Base-by-base conservation (phyloP, 1,140 invertebrate genomes). In the Bombus terrestris region DNA sequence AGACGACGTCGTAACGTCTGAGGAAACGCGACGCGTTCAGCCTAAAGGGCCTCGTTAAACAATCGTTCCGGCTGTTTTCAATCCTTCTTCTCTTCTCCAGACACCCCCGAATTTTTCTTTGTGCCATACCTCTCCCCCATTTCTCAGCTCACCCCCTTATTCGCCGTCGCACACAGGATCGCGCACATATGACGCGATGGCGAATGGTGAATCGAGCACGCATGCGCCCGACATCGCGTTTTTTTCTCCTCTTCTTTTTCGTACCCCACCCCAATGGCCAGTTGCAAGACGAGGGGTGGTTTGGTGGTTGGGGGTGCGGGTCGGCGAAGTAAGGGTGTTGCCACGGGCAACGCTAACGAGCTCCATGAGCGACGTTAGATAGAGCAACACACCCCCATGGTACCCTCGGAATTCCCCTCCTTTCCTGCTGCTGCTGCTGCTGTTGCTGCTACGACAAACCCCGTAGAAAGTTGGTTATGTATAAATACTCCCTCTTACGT, bases 311-410 rank as follows among this genome's bases (percentile, higher is more conserved):
- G 78, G 84, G 79, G 81, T 82, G 84, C 78, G 85, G 89, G 79
- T 82, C 92, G 87, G 71, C 80, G 85, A 90, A 88, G 91, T 92
- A 92, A 94, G 94, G 94, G 94, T 91, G 94, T 95, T 94, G 93
- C 94, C 90, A 95, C 75, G 92, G 94, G 94, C 92, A 94, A 95
- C 94, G 93, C 94, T 95, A 94, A 95, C 94, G 94, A 95, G 94
- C 93, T 94, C 93, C 93, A 94, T 95, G 94, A 95, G 93, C 94
- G 94, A 94, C 93, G 94, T 94, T 92, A 94, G 94, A 94, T 94
- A 94, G 94, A 94, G 94, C 92, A 93, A 91, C 89, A 90, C 90
- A 91, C 86, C 90, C 92, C 93, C 91, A 91, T 93, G 83, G 91
- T 85, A 87, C 86, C 89, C 83, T 88, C 86, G 81, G 69, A 76